Evolutionary conservation across 2,888 invertebrate genomes (phyloP), one percentile per base, ranked within the genome.

Genomic region (Athalia cordata): DNA sequence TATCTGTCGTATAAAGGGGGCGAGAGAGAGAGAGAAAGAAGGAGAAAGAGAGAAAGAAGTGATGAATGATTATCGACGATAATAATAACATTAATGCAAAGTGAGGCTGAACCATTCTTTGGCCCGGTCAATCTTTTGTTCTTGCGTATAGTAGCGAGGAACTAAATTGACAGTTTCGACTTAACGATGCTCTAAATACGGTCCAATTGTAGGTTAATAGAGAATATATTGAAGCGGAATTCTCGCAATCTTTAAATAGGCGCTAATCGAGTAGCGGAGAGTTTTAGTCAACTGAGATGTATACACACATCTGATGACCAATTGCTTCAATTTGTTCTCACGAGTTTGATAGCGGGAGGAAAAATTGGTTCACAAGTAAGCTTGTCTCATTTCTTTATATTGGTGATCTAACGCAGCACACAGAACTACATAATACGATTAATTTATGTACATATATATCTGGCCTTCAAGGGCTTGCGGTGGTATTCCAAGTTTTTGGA

Each of bases 321-420:
- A 68, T 68, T 50, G 29, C 29, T 50, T 68, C 52, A 68, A 68
- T 68, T 55, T 29, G 9, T 68, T 68, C 15, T 68, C 52, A 9
- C 29, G 3, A 43, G 8, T 68, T n/a, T 49, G 50, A 68, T 68
- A 68, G 11, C 43, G 55, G 6, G 52, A 29, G 52, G 13, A 11
- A 52, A 68, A 68, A 55, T 7, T 52, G 15, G 11, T 29, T 52
- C 43, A 29, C 11, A 43, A 68, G 15, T 52, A 29, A 52, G 11
- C 52, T 9, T 52, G 47, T 67, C 50, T 50, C 29, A 29, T 29
- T 29, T 29, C 29, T 29, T 29, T 29, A 29, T 29, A 29, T 29
- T 29, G 29, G 29, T 29, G 29, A 2, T 29, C 29, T 29, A 1
- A 29, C 29, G 0, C 29, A 29, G 29, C 29, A 29, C 29, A 29